Conservation (phyloP, 2,888 invertebrate genomes). For the Nycteola revayana region DNA sequence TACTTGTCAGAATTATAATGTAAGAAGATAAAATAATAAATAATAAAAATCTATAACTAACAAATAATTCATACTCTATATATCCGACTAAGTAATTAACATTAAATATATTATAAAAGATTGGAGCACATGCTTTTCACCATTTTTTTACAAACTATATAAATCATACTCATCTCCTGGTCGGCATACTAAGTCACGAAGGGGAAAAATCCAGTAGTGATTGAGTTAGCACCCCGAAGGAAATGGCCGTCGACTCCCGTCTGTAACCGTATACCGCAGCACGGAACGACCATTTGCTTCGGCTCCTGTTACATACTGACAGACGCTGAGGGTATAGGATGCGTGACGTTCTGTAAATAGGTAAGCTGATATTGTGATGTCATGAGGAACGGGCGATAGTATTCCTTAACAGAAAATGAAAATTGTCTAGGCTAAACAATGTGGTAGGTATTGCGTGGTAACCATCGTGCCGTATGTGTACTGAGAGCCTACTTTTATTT, state of each 20-base stretch:
- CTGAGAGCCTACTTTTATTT: too few relatives aligned
- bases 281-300: constrained; percentile 54
- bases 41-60: too few relatives aligned
- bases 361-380: neutral
- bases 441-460: neutral
- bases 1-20: too few relatives aligned
- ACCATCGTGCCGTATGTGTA: too few relatives aligned
- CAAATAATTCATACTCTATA: too few relatives aligned
- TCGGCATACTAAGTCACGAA: constrained; percentile 21
- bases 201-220: constrained; percentile 66
- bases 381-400: neutral
- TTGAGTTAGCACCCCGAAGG: constrained; percentile 65
- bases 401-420: neutral
- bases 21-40: too few relatives aligned
- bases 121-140: too few relatives aligned
- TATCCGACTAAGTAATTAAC: too few relatives aligned
- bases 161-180: too few relatives aligned
- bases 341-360: neutral
- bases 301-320: constrained; percentile 53
- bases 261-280: constrained; percentile 64
- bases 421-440: too few relatives aligned
- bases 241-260: constrained; percentile 66
- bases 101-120: too few relatives aligned
- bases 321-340: constrained; percentile 18
- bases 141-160: too few relatives aligned